Percentiles rank a stretch among this genome's conserved stretches.
Evolutionary conservation across 1,140 invertebrate genomes (phyloP).

Genomic region (Drosophila equinoxialis): DNA sequence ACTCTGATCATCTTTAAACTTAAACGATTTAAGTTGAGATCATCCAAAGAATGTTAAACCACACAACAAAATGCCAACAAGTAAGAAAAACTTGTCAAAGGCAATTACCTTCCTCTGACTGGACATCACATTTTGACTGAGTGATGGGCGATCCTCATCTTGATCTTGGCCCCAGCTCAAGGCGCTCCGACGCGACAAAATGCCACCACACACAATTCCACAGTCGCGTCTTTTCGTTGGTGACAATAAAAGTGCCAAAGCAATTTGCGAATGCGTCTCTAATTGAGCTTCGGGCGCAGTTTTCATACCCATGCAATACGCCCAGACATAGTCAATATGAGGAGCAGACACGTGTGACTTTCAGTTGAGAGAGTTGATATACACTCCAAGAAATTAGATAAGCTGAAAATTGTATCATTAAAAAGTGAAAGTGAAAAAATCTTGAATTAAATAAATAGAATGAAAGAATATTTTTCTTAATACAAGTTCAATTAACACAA

Average conservation of each 20-base stretch:
- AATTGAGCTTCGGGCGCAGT: constrained; percentile 60
- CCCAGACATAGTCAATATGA: constrained; percentile 4
- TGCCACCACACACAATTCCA: constrained; percentile 59
- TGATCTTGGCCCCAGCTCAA: constrained; percentile 10
- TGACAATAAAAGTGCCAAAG: constrained; percentile 75
- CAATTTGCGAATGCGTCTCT: constrained; percentile 75
- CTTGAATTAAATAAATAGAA: neutral
- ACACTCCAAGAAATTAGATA: neutral
- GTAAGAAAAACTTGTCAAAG: constrained; percentile 65
- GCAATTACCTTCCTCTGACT: constrained; percentile 60
- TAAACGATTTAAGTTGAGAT: constrained; percentile 45
- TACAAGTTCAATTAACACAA: no score
- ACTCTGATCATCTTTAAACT: neutral
- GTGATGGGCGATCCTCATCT: constrained; percentile 43
- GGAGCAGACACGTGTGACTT: constrained; percentile 29
- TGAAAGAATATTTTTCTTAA: no score
- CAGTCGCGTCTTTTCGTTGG: constrained; percentile 49
- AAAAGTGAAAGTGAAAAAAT: neutral
- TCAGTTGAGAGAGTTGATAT: neutral
- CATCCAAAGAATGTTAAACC: constrained; percentile 67
- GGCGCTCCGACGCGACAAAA: constrained; percentile 71
- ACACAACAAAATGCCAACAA: constrained; percentile 77
- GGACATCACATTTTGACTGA: constrained; percentile 51
- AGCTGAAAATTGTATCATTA: neutral
- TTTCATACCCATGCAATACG: constrained; percentile 3